Conservation (phyloP, 2,113 vertebrate species). For the Cyprinodon tularosa region DNA sequence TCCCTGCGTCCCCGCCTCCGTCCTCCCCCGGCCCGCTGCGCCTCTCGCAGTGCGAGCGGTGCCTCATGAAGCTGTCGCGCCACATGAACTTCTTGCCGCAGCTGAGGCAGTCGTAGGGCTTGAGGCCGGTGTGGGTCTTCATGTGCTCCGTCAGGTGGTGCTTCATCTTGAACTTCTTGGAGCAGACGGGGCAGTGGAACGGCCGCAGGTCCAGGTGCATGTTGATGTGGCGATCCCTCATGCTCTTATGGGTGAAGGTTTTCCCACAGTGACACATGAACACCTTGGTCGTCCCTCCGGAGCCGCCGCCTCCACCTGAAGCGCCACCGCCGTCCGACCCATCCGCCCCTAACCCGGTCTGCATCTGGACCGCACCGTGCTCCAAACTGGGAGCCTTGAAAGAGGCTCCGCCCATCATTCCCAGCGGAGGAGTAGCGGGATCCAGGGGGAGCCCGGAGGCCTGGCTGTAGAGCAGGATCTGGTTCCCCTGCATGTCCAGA, state of each 20-base stretch:
- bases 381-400: slow-evolving; percentile 70
- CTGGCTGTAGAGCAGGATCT: slow-evolving; percentile 83
- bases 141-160: slow-evolving; percentile 96
- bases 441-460: slow-evolving; percentile 51
- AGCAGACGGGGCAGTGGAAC: slow-evolving; percentile 91
- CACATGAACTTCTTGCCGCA: slow-evolving; percentile 96
- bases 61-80: slow-evolving; percentile 93
- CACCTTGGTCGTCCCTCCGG: slow-evolving; percentile 80
- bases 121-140: slow-evolving; percentile 94
- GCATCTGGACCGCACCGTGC: slow-evolving; percentile 76
- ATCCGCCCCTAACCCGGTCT: slow-evolving; percentile 49
- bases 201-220: slow-evolving; percentile 96
- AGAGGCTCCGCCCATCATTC: slow-evolving; percentile 63
- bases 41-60: slow-evolving; percentile 90
- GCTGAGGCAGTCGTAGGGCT: slow-evolving; percentile 88
- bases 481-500: slow-evolving; percentile 89
- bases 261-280: slow-evolving; percentile 95
- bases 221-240: slow-evolving; percentile 93
- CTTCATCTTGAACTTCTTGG: slow-evolving; percentile 97
- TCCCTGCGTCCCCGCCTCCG: slow-evolving; percentile 58
- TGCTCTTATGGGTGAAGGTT: slow-evolving; percentile 93
- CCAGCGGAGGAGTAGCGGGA: slow-evolving; percentile 42
- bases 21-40: slow-evolving; percentile 63
- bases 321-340: slow-evolving; percentile 55
- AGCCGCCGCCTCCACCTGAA: slow-evolving; percentile 18